Base-by-base conservation (phyloP, 2,113 vertebrate species). In the Setophaga coronata region DNA sequence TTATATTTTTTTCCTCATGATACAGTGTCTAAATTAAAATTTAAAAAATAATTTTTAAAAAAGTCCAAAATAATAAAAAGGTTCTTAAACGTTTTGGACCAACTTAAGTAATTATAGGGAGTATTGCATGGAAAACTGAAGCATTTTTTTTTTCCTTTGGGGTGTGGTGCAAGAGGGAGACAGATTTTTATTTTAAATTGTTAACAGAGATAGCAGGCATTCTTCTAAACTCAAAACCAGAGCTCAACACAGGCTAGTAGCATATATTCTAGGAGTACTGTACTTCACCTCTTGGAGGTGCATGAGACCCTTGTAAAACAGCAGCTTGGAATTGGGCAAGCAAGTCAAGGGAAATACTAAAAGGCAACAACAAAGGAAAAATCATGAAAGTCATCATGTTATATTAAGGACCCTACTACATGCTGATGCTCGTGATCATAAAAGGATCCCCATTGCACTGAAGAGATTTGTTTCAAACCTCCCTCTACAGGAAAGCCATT, bases 381-480 rank as follows among this genome's bases (percentile, higher is more conserved):
- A 95, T 56, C 66, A 79, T 70, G 69, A 67, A 95, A 90, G 54
- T 64, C 53, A 53, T 93, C 85, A 73, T 43, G 28, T 40, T 87
- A 26, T 92, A 93, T 85, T 62, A 76, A 92, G 67, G 28, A 60
- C 40, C 18, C 64, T 76, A 48, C 53, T 77, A 15, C 14, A 57
- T 57, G 31, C 38, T 95, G 67, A 84, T 83, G 70, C 34, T 85
- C 7, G 11, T 78, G 48, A 70, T 92, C 95, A 86, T 84, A 93
- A 91, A 95, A 82, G 50, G 6, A 40, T 51, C 7, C 66, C 45
- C 42, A 71, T 6, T 82, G 60, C 71, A 79, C 28, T 42, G 79
- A 82, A 90, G 80, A 84, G 61, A 93, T 89, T 97, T 96, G 50
- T 92, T 96, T 96, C 76, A 90, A 91, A 95, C 85, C 17, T 81